Percentiles rank a stretch among this genome's conserved stretches.
Conservation (phyloP, 2,888 invertebrate genomes). For the Frankliniella intonsa region DNA sequence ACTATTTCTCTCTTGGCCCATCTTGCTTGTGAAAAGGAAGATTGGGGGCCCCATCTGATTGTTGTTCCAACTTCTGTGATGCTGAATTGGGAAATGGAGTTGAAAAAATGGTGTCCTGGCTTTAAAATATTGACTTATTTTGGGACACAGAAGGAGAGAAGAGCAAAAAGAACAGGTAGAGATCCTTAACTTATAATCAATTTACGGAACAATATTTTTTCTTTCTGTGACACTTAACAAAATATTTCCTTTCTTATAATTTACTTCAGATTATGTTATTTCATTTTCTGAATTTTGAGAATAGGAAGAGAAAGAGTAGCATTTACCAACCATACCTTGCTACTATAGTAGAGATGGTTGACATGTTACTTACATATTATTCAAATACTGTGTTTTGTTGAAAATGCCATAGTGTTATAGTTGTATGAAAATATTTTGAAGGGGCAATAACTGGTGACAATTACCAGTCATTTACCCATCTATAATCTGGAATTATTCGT, state of each 20-base stretch:
- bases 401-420: too few species aligned
- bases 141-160: slow-evolving; percentile 92
- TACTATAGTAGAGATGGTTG: neutral
- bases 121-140: slow-evolving; percentile 99
- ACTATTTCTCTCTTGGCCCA: slow-evolving; percentile 92
- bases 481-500: too few species aligned
- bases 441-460: too few species aligned
- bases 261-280: neutral
- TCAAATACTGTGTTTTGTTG: too few species aligned
- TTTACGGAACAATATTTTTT: neutral
- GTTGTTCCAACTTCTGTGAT: slow-evolving; percentile 99
- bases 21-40: slow-evolving; percentile 81
- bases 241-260: neutral
- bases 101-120: slow-evolving; percentile 99
- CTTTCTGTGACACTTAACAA: neutral
- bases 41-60: slow-evolving; percentile 99
- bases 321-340: neutral
- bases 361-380: neutral
- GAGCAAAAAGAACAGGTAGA: slow-evolving; percentile 69
- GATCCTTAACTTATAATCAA: neutral
- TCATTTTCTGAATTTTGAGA: slow-evolving; percentile 1
- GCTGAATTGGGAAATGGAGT: slow-evolving; percentile 99
- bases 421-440: too few species aligned
- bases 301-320: neutral
- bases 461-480: too few species aligned